phyloP scores from a whole-genome alignment of 2,888 invertebrate genomes.

The Chaetogeoica ovagalla region DNA sequence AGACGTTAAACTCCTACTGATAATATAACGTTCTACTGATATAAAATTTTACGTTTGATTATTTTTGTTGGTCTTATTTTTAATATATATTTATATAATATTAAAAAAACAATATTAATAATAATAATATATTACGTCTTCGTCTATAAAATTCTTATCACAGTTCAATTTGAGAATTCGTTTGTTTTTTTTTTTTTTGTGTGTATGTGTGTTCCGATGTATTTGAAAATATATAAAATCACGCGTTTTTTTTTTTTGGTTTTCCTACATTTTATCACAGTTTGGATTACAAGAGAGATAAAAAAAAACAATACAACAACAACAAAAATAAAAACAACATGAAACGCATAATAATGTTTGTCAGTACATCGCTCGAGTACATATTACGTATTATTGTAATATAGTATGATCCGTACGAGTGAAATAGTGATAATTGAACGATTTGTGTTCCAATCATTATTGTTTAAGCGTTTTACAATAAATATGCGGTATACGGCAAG shows the following conservation, averaged over 20 bases:
- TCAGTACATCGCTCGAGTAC: background rate
- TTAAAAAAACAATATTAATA: background rate
- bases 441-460: background rate
- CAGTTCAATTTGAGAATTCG: slow-evolving; percentile 43
- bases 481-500: no score
- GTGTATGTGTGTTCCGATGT: background rate
- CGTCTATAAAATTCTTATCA: slow-evolving; percentile 46
- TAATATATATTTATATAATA: background rate
- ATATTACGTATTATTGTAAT: no score
- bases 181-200: background rate
- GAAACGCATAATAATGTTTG: background rate
- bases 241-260: background rate
- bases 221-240: no score
- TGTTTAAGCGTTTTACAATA: no score
- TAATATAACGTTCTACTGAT: background rate
- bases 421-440: background rate
- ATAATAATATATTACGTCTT: background rate
- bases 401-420: no score
- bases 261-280: slow-evolving; percentile 17
- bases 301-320: no score
- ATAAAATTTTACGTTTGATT: slow-evolving; percentile 34
- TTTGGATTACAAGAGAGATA: background rate
- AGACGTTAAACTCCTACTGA: background rate
- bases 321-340: no score
- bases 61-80: slow-evolving; percentile 21